Base-by-base conservation (phyloP, 2,888 invertebrate genomes). In the Xylocampa areola region DNA sequence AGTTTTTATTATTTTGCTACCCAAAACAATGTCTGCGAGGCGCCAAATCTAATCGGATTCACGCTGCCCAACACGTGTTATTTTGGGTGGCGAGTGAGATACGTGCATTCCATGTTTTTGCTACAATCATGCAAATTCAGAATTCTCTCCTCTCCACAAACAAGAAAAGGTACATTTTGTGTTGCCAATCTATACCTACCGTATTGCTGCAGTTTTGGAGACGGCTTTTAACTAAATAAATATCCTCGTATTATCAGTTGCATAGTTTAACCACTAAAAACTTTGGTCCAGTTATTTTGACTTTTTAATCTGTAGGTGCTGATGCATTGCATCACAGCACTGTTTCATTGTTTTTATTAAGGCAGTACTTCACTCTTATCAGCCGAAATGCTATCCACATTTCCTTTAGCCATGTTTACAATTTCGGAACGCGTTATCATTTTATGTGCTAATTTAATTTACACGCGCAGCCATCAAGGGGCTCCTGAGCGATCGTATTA, bases 401-500 rank as follows among this genome's bases (percentile, higher is more conserved):
- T 67, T 59, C 55, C 51, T 32, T 50, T 50, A 47, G 27, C 43
- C 44, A 25, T 68, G 69, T 68, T 76, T 68, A 76, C 63, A 51
- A 54, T 63, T 69, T 55, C 32, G 43, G 51, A 30, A 13, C 35
- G 49, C 30, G 47, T 75, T 80, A 79, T 75, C 75, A 69, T 73
- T 68, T 72, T 65, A 70, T 75, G 58, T 53, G 59, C 48, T 77
- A 73, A 77, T 79, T 80, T 73, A 69, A 66, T 64, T 78, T 67
- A 76, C 77, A 69, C 71, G 64, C 53, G 70, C 68, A 69, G 36
- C 45, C 55, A 61, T 67, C 60, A 72, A 50, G 68, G 59, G 53
- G 50, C 55, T 55, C 45, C 43, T 30, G 50, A 57, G 45, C 66
- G 61, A 71, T 82, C 71, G 55, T 68, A 70, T 85, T 82, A 79